phyloP scores from a whole-genome alignment of 2,113 vertebrate species.

The Serranochromis macrocephalus region DNA sequence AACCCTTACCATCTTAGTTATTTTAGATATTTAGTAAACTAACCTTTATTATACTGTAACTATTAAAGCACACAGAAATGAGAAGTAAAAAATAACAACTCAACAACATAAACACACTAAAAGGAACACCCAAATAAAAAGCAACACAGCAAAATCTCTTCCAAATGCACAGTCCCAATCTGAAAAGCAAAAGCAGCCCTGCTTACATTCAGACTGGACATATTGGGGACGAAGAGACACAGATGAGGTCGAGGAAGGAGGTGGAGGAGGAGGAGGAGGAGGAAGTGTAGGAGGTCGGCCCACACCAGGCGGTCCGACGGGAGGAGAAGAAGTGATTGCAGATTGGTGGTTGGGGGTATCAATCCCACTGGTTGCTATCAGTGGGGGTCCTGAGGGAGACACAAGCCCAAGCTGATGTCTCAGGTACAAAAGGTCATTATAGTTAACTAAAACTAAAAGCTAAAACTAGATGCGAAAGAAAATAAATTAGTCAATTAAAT shows the following conservation, averaged over 20 bases:
- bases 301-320: constrained; percentile 82
- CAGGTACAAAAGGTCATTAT: background rate
- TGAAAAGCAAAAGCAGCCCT: constrained; percentile 32
- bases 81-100: background rate
- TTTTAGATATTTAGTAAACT: background rate
- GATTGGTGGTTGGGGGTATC: constrained; percentile 82
- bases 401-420: constrained; percentile 56
- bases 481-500: background rate
- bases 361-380: constrained; percentile 82
- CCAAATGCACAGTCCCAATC: background rate
- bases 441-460: background rate
- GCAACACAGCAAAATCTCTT: background rate
- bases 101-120: background rate
- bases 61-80: background rate
- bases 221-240: constrained; percentile 86
- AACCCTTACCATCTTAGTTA: background rate
- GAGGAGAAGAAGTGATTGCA: constrained; percentile 81
- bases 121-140: background rate
- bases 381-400: constrained; percentile 81
- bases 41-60: background rate
- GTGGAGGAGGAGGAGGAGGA: constrained; percentile 54
- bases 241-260: constrained; percentile 58
- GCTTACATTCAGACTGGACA: constrained; percentile 94
- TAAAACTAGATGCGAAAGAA: background rate
- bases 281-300: constrained; percentile 80